These are phyloP conservation scores for Danio jaintianensis DNA, from an alignment of 2,797 vertebrate species.

Conservation along the genomic window DNA sequence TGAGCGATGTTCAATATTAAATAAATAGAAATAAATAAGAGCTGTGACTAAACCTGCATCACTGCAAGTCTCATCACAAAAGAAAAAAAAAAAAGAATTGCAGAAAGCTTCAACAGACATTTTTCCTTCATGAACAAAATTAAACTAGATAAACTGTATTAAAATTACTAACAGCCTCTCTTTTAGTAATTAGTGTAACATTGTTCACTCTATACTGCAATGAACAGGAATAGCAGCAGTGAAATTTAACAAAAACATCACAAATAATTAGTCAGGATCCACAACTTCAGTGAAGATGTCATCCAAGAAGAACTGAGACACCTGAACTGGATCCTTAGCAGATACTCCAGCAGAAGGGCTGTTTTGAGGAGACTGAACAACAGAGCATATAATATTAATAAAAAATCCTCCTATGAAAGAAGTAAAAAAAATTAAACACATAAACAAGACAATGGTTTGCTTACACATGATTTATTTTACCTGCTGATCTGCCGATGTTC, in stretches of 20 bases:
- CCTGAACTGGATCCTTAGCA: conserved; percentile 72
- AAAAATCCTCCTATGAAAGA: not conserved
- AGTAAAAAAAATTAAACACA: not conserved
- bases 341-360: conserved; percentile 51
- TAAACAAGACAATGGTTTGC: not conserved
- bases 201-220: conserved; percentile 1
- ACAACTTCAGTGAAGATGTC: conserved; percentile 87
- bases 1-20: not conserved
- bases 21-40: conserved; percentile 40
- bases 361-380: conserved; percentile 17
- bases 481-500: not conserved
- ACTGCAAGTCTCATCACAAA: not conserved
- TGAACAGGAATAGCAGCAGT: conserved; percentile 34
- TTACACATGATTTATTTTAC: not conserved
- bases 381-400: not conserved
- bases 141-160: not conserved
- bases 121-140: not conserved
- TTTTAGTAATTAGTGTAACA: not conserved
- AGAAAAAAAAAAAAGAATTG: not conserved
- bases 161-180: conserved; percentile 2
- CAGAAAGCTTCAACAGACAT: not conserved
- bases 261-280: conserved; percentile 66
- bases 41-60: not conserved
- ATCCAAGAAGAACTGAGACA: conserved; percentile 83
- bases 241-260: not conserved